Percentiles rank a stretch among this genome's conserved stretches.
phyloP scores from a whole-genome alignment of 2,888 invertebrate genomes.

The Adelognathus sp. region DNA sequence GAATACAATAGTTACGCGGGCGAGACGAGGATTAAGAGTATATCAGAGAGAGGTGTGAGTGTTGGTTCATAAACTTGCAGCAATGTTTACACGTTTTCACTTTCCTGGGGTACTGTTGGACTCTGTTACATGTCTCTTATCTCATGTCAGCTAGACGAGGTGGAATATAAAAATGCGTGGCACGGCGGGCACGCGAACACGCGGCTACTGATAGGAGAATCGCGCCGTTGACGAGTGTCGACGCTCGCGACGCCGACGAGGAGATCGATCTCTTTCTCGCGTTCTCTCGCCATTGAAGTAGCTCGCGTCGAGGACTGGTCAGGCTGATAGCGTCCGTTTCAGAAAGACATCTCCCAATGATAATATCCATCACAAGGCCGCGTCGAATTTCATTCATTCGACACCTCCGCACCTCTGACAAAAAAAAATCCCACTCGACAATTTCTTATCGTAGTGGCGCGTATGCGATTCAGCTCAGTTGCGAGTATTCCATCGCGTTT shows the following conservation, averaged over 20 bases:
- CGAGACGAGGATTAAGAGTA: background rate
- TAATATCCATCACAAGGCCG: background rate
- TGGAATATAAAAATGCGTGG: slow-evolving; percentile 23
- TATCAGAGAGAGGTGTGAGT: background rate
- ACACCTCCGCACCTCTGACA: background rate
- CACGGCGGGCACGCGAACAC: slow-evolving; percentile 54
- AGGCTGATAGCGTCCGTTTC: slow-evolving; percentile 15
- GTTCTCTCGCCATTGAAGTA: background rate
- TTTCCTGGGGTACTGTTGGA: background rate
- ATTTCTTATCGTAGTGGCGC: background rate
- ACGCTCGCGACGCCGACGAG: background rate
- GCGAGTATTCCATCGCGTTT: background rate
- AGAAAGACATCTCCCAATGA: slow-evolving; percentile 8
- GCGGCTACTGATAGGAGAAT: slow-evolving; percentile 54
- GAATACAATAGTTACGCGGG: background rate
- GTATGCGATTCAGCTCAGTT: background rate
- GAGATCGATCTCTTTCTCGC: slow-evolving; percentile 7
- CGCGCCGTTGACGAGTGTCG: slow-evolving; percentile 14
- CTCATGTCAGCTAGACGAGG: slow-evolving; percentile 7
- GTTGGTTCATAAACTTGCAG: background rate
- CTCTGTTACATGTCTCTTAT: slow-evolving; percentile 33
- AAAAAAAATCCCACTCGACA: background rate
- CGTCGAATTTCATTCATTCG: slow-evolving; percentile 7
- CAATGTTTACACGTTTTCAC: background rate
- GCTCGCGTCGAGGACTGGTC: background rate